These are phyloP conservation scores for Astyanax mexicanus DNA, from an alignment of 2,797 vertebrate species.

Conservation along the genomic window DNA sequence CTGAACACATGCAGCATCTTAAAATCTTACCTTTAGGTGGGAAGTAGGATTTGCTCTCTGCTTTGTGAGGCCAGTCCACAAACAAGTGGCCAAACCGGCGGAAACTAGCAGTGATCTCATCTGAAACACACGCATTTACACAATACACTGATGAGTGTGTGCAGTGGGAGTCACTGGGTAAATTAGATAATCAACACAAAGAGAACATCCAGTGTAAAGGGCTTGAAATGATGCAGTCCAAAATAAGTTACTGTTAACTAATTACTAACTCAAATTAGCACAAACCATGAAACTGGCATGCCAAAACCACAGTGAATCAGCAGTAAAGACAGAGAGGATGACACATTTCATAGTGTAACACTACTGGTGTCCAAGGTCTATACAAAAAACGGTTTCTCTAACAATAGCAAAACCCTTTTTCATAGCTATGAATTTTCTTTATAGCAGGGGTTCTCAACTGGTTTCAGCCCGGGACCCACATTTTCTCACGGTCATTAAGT, in stretches of 20 bases:
- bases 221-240: background rate
- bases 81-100: constrained; percentile 98
- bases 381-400: too few species aligned
- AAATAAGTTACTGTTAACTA: too few species aligned
- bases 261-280: background rate
- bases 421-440: too few species aligned
- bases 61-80: constrained; percentile 99
- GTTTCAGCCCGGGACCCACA: too few species aligned
- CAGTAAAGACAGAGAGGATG: background rate
- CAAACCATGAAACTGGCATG: background rate
- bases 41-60: constrained; percentile 99
- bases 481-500: too few species aligned
- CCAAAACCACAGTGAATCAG: background rate
- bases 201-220: background rate
- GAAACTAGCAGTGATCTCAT: constrained; percentile 99
- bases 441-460: too few species aligned
- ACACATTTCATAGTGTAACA: too few species aligned
- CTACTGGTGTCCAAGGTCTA: too few species aligned
- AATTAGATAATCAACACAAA: background rate
- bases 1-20: background rate
- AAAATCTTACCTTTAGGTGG: constrained; percentile 92
- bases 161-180: background rate
- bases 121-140: constrained; percentile 67
- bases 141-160: background rate
- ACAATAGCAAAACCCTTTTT: too few species aligned